phyloP scores from a whole-genome alignment of 1,140 invertebrate genomes.

The Drosophila lowei region DNA sequence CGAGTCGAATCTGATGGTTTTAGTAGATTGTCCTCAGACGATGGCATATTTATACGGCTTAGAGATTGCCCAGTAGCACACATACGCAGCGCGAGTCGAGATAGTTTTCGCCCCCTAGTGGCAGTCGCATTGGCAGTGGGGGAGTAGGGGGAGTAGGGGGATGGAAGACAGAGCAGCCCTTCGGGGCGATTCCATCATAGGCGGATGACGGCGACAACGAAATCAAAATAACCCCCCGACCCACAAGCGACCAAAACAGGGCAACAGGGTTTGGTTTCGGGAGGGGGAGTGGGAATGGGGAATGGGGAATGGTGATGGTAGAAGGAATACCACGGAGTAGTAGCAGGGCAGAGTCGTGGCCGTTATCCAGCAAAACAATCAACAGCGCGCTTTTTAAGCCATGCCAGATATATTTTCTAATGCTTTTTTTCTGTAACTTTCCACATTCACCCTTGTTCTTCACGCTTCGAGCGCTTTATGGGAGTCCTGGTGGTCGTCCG shows the following conservation, averaged over 20 bases:
- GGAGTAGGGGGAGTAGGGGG: conserved; percentile 8
- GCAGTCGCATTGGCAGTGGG: not conserved
- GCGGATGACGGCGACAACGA: conserved; percentile 57
- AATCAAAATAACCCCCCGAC: conserved; percentile 50
- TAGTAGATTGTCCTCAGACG: conserved; percentile 66
- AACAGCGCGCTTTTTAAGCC: conserved; percentile 81
- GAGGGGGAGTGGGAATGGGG: conserved; percentile 7
- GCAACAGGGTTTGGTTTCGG: conserved; percentile 41
- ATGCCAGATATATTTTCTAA: conserved; percentile 80
- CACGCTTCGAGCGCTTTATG: conserved; percentile 79
- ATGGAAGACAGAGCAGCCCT: conserved; percentile 32
- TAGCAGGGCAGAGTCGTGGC: conserved; percentile 35
- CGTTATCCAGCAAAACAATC: conserved; percentile 80
- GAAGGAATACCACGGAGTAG: not conserved
- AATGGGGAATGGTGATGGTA: conserved; percentile 6
- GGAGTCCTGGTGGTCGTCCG: conserved; percentile 36
- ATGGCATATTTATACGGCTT: conserved; percentile 70
- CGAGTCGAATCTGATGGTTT: conserved; percentile 56
- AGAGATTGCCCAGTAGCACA: conserved; percentile 77
- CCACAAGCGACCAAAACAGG: not conserved
- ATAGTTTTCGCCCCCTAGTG: conserved; percentile 48
- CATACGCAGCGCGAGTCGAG: conserved; percentile 50
- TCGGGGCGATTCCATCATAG: conserved; percentile 57
- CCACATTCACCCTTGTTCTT: conserved; percentile 79
- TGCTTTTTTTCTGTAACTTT: conserved; percentile 81